Conservation (phyloP, 2,888 invertebrate genomes). For the Sicus ferrugineus region DNA sequence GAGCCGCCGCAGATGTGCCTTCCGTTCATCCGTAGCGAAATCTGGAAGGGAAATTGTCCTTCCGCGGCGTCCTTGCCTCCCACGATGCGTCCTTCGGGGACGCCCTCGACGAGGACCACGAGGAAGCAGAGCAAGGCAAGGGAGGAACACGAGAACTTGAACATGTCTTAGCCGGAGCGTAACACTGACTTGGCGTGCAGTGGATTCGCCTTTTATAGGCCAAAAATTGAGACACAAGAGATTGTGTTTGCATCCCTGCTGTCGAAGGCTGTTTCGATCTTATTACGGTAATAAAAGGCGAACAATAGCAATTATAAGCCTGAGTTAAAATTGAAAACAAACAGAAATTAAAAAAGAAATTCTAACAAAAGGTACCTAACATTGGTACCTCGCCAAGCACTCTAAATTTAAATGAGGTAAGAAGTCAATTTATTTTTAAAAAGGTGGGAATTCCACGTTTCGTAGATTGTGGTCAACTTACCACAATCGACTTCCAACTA, state of each 20-base stretch:
- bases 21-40: slow-evolving; percentile 52
- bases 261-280: too few relatives aligned
- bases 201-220: background rate
- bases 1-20: slow-evolving; percentile 56
- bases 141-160: background rate
- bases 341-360: too few relatives aligned
- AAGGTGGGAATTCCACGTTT: too few relatives aligned
- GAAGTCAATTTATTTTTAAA: too few relatives aligned
- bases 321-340: too few relatives aligned
- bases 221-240: background rate
- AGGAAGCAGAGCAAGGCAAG: background rate
- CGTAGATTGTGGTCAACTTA: too few relatives aligned
- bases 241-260: background rate
- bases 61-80: slow-evolving; percentile 53
- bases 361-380: too few relatives aligned
- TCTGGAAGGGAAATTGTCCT: slow-evolving; percentile 61
- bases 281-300: too few relatives aligned
- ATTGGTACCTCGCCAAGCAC: too few relatives aligned
- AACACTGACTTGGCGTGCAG: background rate
- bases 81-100: slow-evolving; percentile 40
- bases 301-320: too few relatives aligned
- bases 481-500: too few relatives aligned
- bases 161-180: background rate
- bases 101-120: background rate
- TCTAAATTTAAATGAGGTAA: too few relatives aligned